Conservation (phyloP, 2,113 vertebrate genomes). For the Myotis lucifugus region DNA sequence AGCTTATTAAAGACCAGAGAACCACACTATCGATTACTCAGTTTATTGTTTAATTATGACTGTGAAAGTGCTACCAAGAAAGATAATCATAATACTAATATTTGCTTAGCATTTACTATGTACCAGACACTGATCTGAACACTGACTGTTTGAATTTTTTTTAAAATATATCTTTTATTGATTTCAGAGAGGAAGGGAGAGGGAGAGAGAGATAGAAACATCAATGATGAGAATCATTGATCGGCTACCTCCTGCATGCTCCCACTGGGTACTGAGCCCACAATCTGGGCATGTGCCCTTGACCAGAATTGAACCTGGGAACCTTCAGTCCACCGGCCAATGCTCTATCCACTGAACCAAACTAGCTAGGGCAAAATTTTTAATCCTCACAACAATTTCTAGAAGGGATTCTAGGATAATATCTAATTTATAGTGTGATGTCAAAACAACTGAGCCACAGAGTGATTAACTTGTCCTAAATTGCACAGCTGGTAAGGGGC, state of each 20-base stretch:
- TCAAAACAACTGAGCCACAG: neutral
- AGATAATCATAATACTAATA: neutral
- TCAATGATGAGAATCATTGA: too few species aligned
- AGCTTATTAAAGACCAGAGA: neutral
- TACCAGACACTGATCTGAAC: neutral
- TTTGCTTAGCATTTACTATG: neutral
- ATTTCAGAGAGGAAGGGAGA: too few species aligned
- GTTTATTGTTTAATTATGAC: neutral
- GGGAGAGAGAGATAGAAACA: too few species aligned
- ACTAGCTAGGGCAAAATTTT: neutral
- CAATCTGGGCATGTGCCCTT: too few species aligned
- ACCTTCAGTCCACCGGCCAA: too few species aligned
- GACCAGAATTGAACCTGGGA: too few species aligned
- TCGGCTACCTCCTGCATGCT: too few species aligned
- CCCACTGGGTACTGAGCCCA: too few species aligned
- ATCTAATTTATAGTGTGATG: neutral
- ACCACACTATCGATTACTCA: neutral
- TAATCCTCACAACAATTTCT: neutral
- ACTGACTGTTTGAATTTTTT: neutral
- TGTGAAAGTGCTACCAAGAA: neutral
- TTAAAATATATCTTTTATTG: too few species aligned
- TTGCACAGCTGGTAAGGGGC: neutral
- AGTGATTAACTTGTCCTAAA: neutral
- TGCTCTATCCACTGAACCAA: too few species aligned
- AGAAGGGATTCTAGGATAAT: neutral